Base-by-base conservation (phyloP, 37 sponge, comb jelly and placozoan species). In the Spongilla lacustris region DNA sequence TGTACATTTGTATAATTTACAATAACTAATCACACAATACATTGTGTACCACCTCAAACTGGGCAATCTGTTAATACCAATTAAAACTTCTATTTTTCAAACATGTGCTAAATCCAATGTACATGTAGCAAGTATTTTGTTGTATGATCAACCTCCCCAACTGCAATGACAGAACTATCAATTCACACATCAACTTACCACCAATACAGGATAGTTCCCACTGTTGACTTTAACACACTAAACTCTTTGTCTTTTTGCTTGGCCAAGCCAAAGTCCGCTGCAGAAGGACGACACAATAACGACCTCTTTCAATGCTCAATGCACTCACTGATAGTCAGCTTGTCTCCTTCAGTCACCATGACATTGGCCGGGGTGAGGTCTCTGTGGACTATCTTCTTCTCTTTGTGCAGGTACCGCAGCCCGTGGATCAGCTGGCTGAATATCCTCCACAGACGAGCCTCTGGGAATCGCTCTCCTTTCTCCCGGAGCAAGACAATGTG, bases 221-320 rank as follows among this genome's bases (percentile, higher is more conserved):
- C 98, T 13, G 89, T 86, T 0, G 94, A 93, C 81, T 91, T 83
- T 92, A 93, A 91, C 37, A 95, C 89, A 77, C 98, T 95, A 22
- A 91, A 78, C 67, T 95, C 96, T 3, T 71, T 50, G 86, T 90
- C 83, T 71, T 93, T 96, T 74, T 91, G 94, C 73, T 94, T 92
- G 37, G 96, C 91, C 66, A 97, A 88, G 46, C 98, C 98, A 87
- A 97, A 97, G 82, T 97, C 98, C 81, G 96, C 95, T 95, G 67
- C 31, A 79, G 8, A 46, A 10, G 46, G 4, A 8, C 46, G 8
- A 46, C 46, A 46, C 33, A 74, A 71, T 35, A 19, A 4, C 22
- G 10, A 67, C 35, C 35, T 27, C 49, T 12, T 27, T 29, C n/a
- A 23, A 10, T 25, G 26, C n/a, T 72, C 4, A 1, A 1, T 22